Percentiles rank a stretch among this genome's conserved stretches.
Evolutionary conservation across 2,888 invertebrate species (phyloP).

Genomic region (Copidosoma aretas): DNA sequence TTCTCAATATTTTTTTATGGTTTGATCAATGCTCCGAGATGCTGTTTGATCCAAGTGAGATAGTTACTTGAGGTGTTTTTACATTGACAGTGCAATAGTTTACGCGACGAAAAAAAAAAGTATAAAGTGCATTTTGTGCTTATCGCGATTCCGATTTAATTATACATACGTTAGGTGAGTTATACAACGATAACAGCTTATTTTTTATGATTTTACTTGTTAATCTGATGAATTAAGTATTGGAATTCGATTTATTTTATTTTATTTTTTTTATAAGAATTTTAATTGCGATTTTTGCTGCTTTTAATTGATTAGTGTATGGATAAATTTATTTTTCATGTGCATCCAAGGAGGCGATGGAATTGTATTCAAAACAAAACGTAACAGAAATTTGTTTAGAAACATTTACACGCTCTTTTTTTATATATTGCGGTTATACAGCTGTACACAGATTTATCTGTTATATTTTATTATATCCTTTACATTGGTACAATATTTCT

Average conservation of each 20-base stretch:
- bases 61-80: neutral
- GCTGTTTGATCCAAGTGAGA: slow-evolving; percentile 6
- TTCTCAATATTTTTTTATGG: neutral
- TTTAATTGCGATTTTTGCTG: neutral
- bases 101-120: neutral
- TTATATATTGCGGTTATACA: slow-evolving; percentile 17
- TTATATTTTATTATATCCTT: slow-evolving; percentile 25
- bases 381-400: slow-evolving; percentile 9
- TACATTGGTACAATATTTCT: slow-evolving; percentile 12
- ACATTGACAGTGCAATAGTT: slow-evolving; percentile 24
- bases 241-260: neutral
- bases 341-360: neutral
- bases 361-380: slow-evolving; percentile 1
- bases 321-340: neutral
- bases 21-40: slow-evolving; percentile 20
- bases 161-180: neutral
- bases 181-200: neutral
- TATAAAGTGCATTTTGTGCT: neutral
- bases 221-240: neutral
- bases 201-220: neutral
- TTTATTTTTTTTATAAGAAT: neutral
- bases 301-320: neutral
- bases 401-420: slow-evolving; percentile 20
- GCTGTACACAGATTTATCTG: slow-evolving; percentile 16
- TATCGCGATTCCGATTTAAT: neutral